Conservation (phyloP, 2,113 vertebrate species). For the Chaenocephalus aceratus region DNA sequence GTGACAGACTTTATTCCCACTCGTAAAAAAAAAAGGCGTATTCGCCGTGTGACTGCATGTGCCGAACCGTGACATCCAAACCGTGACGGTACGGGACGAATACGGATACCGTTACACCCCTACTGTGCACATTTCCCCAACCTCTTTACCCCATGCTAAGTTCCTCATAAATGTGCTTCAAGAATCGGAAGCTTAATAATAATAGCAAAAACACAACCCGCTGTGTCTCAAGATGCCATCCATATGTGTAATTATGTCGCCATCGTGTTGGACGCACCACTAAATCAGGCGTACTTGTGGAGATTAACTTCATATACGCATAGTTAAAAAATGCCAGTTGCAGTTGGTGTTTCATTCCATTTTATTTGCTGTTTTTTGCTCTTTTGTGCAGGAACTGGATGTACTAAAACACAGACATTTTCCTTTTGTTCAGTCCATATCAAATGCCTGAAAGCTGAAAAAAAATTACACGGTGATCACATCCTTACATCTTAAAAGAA, state of each 20-base stretch:
- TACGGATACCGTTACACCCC: too few species aligned
- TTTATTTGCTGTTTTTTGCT: not conserved
- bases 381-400: not conserved
- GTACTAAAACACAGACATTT: not conserved
- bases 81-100: too few species aligned
- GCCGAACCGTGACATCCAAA: too few species aligned
- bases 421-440: not conserved
- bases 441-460: not conserved
- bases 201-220: too few species aligned
- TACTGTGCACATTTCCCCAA: too few species aligned
- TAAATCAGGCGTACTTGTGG: not conserved
- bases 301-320: not conserved
- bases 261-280: not conserved
- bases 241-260: not conserved
- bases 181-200: too few species aligned
- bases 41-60: too few species aligned
- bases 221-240: not conserved
- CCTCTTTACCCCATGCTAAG: too few species aligned
- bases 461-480: not conserved
- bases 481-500: not conserved
- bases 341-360: not conserved
- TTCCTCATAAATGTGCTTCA: too few species aligned
- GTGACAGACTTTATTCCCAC: too few species aligned
- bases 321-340: not conserved
- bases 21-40: too few species aligned